Percentiles rank a stretch among this genome's conserved stretches.
Conservation (phyloP, 2,888 invertebrate species). For the Nemotelus pantherinus region DNA sequence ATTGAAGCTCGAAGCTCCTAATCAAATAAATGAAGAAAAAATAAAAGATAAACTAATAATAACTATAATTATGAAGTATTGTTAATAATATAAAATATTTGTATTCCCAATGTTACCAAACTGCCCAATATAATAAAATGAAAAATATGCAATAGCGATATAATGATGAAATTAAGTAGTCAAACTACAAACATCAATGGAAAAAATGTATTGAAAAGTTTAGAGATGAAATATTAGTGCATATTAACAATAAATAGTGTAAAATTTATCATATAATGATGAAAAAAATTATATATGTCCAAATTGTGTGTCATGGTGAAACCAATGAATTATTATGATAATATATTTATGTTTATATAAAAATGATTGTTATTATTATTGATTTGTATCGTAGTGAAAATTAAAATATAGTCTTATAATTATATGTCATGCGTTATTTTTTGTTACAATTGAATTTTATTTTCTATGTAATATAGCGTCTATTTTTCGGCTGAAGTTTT, state of each 20-base stretch:
- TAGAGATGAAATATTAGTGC: neutral
- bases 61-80: neutral
- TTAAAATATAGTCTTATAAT: no score
- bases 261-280: slow-evolving; percentile 13
- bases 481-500: no score
- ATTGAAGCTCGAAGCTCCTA: slow-evolving; percentile 20
- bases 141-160: neutral
- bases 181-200: neutral
- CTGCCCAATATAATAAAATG: slow-evolving; percentile 26
- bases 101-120: slow-evolving; percentile 9
- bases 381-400: no score
- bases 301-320: slow-evolving; percentile 37
- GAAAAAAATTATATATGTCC: slow-evolving; percentile 29
- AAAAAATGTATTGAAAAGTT: neutral
- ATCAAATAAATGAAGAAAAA: neutral
- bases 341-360: slow-evolving; percentile 41
- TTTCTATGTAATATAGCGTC: no score
- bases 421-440: no score
- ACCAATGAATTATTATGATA: slow-evolving; percentile 21
- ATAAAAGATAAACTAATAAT: no score
- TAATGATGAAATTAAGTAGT: neutral
- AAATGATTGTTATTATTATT: slow-evolving; percentile 1
- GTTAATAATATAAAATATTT: slow-evolving; percentile 13
- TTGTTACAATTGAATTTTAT: no score
- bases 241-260: slow-evolving; percentile 27